These are phyloP conservation scores for Palythoa heliodiscus DNA, from an alignment of 92 coral and sea anemone genomes.

Conservation along the genomic window DNA sequence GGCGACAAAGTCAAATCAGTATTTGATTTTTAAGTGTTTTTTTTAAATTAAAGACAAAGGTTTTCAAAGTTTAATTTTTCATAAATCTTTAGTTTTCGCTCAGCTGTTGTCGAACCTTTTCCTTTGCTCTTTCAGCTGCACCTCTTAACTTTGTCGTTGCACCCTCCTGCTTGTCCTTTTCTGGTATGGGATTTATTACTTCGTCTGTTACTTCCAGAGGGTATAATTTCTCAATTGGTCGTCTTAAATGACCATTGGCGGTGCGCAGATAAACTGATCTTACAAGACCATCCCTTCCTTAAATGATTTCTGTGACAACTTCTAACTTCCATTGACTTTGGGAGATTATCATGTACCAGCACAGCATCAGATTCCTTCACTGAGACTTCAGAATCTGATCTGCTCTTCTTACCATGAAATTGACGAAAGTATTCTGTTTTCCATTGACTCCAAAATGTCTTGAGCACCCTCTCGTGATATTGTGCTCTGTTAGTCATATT, in stretches of 20 bases:
- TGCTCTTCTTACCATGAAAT: background rate
- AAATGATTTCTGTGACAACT: constrained; percentile 33
- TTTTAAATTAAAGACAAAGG: constrained; percentile 1
- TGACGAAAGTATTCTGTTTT: background rate
- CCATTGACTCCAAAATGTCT: background rate
- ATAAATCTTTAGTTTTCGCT: constrained; percentile 5
- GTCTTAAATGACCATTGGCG: background rate
- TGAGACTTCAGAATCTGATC: background rate
- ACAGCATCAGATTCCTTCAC: constrained; percentile 49
- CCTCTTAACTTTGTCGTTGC: constrained; percentile 3
- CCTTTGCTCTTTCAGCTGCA: constrained; percentile 3
- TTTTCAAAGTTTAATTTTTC: constrained; percentile 2
- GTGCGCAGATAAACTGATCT: constrained; percentile 38
- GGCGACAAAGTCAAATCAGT: constrained; percentile 22
- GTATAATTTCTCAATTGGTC: background rate
- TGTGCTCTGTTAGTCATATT: background rate
- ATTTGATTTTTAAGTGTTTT: background rate
- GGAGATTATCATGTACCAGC: constrained; percentile 41
- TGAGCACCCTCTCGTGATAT: background rate
- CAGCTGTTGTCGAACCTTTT: constrained; percentile 10
- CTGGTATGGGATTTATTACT: background rate
- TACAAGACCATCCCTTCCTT: constrained; percentile 48
- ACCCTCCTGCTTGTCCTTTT: constrained; percentile 6
- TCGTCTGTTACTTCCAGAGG: background rate
- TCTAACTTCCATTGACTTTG: constrained; percentile 48